Base-by-base conservation (phyloP, 2,888 invertebrate species). In the Therioaphis trifolii region DNA sequence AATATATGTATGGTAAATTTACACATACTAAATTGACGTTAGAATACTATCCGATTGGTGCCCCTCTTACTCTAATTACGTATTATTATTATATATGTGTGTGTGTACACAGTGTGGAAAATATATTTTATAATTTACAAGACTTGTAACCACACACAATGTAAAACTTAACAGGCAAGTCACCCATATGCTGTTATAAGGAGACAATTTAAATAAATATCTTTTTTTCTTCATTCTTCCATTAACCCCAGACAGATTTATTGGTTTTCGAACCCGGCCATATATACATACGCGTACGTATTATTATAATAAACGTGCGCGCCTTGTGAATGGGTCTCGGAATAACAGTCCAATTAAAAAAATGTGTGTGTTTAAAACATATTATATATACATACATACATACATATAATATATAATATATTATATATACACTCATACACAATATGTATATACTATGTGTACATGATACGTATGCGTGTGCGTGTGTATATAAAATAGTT, bases 191-290 rank as follows among this genome's bases (percentile, higher is more conserved):
- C 46, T 63, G 66, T 21, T 69, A 71, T 52, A 61, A 61, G 82
- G 29, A 74, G 82, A 82, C 58, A 49, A 82, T 82, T 82, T 80
- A 80, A 74, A 63, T 82, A 74, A 82, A 82, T 74, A 82, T 82
- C 21, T 35, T 82, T 82, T 79, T 79, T 55, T 80, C 46, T 72
- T 72, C 61, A 27, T 82, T 66, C 82, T 72, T 82, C 82, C 82
- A 82, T 82, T 82, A 82, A 74, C 82, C 82, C 82, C 82, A 82
- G 82, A 82, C 82, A 82, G 82, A 82, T 82, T 82, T 82, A 82
- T 82, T 82, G 82, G 82, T 82, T 82, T 82, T 24, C 82, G 82
- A 82, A 82, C 74, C 52, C 63, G 63, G 21, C 43, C 29, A 43
- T 46, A 55, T 77, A 69, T 14, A 71, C 43, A n/a, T 24, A 24